These are phyloP conservation scores for Heloderma charlesbogerti DNA, from an alignment of 2,113 vertebrate species.

Conservation along the genomic window DNA sequence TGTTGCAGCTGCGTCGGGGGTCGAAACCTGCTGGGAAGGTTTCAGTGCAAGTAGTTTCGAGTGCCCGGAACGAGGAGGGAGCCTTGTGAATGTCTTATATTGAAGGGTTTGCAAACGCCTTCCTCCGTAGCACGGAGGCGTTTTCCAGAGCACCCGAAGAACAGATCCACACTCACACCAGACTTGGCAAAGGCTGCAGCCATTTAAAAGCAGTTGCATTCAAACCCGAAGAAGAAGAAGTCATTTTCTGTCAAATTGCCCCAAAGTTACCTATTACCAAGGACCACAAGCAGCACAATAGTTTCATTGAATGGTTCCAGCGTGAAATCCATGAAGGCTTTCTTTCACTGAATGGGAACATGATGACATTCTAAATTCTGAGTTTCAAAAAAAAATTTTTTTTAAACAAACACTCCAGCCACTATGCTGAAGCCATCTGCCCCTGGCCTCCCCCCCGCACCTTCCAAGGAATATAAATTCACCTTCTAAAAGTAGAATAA, in stretches of 20 bases:
- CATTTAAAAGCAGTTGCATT: conserved; percentile 59
- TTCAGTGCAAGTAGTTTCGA: conserved; percentile 9
- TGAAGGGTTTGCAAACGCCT: conserved; percentile 35
- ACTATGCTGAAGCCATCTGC: conserved; percentile 67
- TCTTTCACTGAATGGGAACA: conserved; percentile 69
- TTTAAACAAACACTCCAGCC: conserved; percentile 65
- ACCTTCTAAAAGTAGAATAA: conserved; percentile 60
- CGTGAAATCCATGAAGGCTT: conserved; percentile 69
- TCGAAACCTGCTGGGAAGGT: conserved; percentile 23
- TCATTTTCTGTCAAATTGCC: conserved; percentile 65
- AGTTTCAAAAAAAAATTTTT: conserved; percentile 48
- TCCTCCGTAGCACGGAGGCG: conserved; percentile 34
- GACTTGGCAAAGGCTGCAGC: conserved; percentile 65
- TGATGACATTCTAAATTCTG: conserved; percentile 74
- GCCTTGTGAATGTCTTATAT: conserved; percentile 12
- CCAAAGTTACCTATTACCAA: conserved; percentile 73
- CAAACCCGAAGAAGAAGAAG: conserved; percentile 58
- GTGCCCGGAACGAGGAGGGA: conserved; percentile 10
- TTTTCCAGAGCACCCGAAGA: conserved; percentile 58
- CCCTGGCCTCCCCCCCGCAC: neutral
- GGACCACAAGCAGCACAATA: conserved; percentile 68
- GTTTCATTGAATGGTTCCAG: conserved; percentile 71
- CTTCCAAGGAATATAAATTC: conserved; percentile 43
- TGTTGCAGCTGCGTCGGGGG: conserved; percentile 6
- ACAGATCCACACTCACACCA: conserved; percentile 34